phyloP scores from a whole-genome alignment of 2,797 vertebrate species.

The Poeciliopsis presidionis region DNA sequence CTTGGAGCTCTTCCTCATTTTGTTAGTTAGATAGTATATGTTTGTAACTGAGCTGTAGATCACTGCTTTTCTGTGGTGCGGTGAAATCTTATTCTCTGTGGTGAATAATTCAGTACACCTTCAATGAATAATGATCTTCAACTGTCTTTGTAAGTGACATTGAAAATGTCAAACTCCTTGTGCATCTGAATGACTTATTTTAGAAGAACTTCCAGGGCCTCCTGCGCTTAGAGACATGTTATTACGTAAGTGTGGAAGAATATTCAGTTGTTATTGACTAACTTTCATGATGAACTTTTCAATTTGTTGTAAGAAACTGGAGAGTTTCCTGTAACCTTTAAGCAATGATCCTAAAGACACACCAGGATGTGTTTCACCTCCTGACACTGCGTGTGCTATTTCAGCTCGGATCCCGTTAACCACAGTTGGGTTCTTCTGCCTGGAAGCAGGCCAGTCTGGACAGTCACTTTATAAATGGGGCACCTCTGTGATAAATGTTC shows the following conservation, averaged over 20 bases:
- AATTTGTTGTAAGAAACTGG: conserved; percentile 42
- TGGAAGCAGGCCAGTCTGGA: conserved; percentile 52
- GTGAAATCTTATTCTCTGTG: conserved; percentile 44
- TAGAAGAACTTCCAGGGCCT: conserved; percentile 42
- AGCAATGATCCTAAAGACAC: conserved; percentile 31
- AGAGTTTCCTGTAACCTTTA: conserved; percentile 60
- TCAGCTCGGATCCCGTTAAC: conserved; percentile 41
- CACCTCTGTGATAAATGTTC: conserved; percentile 68
- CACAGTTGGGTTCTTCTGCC: conserved; percentile 27
- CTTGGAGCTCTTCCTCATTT: conserved; percentile 39
- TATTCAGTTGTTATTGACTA: conserved; percentile 53
- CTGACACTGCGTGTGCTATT: conserved; percentile 36
- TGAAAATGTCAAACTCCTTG: conserved; percentile 71
- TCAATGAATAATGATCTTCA: conserved; percentile 75
- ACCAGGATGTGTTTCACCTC: conserved; percentile 52
- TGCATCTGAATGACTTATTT: conserved; percentile 54
- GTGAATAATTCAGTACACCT: conserved; percentile 74
- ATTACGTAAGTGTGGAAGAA: conserved; percentile 16
- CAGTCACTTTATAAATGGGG: conserved; percentile 58
- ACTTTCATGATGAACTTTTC: conserved; percentile 49
- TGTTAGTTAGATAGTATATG: conserved; percentile 60
- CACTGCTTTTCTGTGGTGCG: conserved; percentile 53
- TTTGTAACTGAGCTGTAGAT: conserved; percentile 59
- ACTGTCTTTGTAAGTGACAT: conserved; percentile 68
- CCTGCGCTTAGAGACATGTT: conserved; percentile 20